Conservation (phyloP, 2,888 invertebrate genomes). For the Agriopis marginaria region DNA sequence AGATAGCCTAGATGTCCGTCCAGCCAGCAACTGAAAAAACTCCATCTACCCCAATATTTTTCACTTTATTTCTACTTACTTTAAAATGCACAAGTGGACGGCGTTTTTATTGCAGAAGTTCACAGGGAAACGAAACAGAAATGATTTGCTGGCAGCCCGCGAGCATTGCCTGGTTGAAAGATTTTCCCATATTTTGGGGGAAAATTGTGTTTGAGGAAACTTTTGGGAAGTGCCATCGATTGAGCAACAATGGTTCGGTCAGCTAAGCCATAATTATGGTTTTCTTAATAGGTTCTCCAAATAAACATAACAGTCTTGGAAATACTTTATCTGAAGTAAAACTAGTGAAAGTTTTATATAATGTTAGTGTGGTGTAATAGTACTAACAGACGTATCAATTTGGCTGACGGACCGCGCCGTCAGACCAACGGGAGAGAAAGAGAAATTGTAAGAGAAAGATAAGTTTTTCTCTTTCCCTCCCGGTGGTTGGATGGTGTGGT, state of each 20-base stretch:
- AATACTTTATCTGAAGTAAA: too few relatives aligned
- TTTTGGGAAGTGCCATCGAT: neutral
- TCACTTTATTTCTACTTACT: conserved; percentile 55
- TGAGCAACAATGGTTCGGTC: neutral
- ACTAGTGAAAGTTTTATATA: too few relatives aligned
- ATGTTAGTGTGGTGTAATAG: too few relatives aligned
- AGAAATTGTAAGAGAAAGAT: too few relatives aligned
- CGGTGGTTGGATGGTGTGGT: too few relatives aligned
- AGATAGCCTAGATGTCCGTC: neutral
- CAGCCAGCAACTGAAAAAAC: conserved; percentile 26
- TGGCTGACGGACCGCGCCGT: too few relatives aligned
- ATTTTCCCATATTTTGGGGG: neutral
- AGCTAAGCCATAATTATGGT: too few relatives aligned
- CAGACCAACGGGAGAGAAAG: too few relatives aligned
- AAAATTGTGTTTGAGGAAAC: neutral
- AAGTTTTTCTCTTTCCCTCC: too few relatives aligned
- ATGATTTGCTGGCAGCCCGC: conserved; percentile 51
- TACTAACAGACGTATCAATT: too few relatives aligned
- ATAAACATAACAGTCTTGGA: too few relatives aligned
- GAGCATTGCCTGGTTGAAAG: neutral
- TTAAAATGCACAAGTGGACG: conserved; percentile 56
- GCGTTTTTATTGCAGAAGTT: conserved; percentile 57
- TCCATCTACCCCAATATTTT: conserved; percentile 40
- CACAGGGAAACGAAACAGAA: conserved; percentile 49
- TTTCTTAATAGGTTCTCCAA: too few relatives aligned